Evolutionary conservation across 2,888 invertebrate genomes (phyloP), one percentile per base, ranked within the genome.

Genomic region (Leptodirus hochenwartii): DNA sequence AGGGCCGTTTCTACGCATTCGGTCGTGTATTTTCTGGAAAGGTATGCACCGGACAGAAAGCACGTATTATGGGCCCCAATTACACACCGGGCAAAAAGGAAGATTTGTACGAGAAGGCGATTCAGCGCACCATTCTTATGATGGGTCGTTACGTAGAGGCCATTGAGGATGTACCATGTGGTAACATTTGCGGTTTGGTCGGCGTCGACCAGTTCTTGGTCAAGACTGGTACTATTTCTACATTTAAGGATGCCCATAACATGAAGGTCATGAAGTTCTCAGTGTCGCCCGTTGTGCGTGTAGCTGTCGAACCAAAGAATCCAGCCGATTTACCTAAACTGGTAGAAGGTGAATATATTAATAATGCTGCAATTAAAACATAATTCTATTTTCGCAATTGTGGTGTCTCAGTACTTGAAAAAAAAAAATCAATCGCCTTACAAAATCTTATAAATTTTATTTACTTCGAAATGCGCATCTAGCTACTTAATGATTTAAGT

Each of bases 191-290:
- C 56, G 98, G 98, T 67, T 70, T 99, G 50, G 98, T 99, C 43
- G 98, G 98, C 51, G 96, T 99, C 29, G 98, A 99, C 68, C 96
- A 99, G 64, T 99, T 87, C 66, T 70, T 99, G 52, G 84, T 99
- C 34, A 99, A 99, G 62, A 98, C 96, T 41, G 98, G 98, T 49
- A 99, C 98, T 47, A 96, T 99, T 56, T 81, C 91, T 43, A 99
- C 98, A 17, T 95, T 69, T 69, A 96, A 98, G 64, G 90, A 95
- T 53, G 96, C 98, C 8, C 98, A 99, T 69, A 99, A 99, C 73
- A 80, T 98, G 85, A 66, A 78, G 68, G 91, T 96, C 44, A 99
- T 99, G 98, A 99, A 99, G 62, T 99, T 99, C 79, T 90, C 88
- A 46, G 98, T 99, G 31, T 95, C 93, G 3, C 98, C 98, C 42